Conservation (phyloP, 92 coral and sea anemone species). For the Porites evermanni region DNA sequence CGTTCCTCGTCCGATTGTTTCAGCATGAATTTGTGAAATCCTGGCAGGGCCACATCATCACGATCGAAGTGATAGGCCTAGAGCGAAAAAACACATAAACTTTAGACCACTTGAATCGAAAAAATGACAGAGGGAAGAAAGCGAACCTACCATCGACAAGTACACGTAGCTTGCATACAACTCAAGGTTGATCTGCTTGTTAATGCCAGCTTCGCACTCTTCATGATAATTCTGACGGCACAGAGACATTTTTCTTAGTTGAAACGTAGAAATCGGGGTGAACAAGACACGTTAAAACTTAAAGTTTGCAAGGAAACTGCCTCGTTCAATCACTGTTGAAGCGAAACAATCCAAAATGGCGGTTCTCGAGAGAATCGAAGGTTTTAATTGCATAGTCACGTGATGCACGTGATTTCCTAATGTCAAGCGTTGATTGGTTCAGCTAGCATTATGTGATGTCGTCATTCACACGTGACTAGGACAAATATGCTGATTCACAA, state of each 20-base stretch:
- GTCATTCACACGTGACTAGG: slow-evolving; percentile 21
- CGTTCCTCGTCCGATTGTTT: slow-evolving; percentile 89
- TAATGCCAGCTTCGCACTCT: slow-evolving; percentile 93
- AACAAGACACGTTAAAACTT: background rate
- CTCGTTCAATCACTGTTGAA: slow-evolving; percentile 99
- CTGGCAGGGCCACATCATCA: slow-evolving; percentile 91
- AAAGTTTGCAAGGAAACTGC: slow-evolving; percentile 35
- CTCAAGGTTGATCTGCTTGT: slow-evolving; percentile 99
- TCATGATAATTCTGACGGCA: slow-evolving; percentile 96
- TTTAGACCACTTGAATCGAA: background rate
- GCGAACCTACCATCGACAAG: slow-evolving; percentile 78
- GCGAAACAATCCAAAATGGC: slow-evolving; percentile 84
- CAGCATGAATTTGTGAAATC: slow-evolving; percentile 92
- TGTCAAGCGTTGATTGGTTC: slow-evolving; percentile 38
- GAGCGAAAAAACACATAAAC: background rate
- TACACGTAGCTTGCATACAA: slow-evolving; percentile 93
- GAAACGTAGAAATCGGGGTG: slow-evolving; percentile 12
- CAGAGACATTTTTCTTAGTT: slow-evolving; percentile 63
- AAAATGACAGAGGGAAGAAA: background rate
- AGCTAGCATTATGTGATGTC: background rate
- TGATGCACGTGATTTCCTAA: background rate
- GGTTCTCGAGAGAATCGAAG: background rate
- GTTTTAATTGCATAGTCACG: slow-evolving; percentile 11
- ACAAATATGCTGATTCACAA: slow-evolving; percentile 1
- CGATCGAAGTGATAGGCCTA: slow-evolving; percentile 97